Base-by-base conservation (phyloP, 2,888 invertebrate species). In the Erebia aethiops region DNA sequence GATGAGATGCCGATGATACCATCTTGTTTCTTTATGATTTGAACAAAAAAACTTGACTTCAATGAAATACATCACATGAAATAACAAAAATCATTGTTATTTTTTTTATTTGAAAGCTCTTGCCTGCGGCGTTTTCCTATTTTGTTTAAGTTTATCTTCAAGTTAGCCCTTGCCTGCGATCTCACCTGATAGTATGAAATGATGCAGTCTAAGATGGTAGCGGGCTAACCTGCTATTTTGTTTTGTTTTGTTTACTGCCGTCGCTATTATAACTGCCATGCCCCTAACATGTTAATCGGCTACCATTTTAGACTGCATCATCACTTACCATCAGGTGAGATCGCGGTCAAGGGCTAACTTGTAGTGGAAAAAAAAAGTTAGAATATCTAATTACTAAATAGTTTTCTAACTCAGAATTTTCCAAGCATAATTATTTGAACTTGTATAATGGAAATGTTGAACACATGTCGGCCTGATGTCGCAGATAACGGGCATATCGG, bases 401-500 rank as follows among this genome's bases (percentile, higher is more conserved):
- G 56, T 56, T 52, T 52, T 16, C 49, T 4, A 52, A 52, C 52
- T 52, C 16, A n/a, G 14, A 58, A 35, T 16, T 60, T 62, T n/a
- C 46, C 18, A 13, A 62, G 26, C 21, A 49, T 43, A n/a, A n/a
- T n/a, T n/a, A 16, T 60, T 16, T 16, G 61, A 46, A 46, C 61
- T 10, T 21, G 61, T 61, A 10, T 26, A 21, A 21, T 11, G 21
- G 18, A 18, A 43, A 61, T 61, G 70, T 75, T 71, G 64, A 76
- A 74, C 77, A 75, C 70, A 75, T 71, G 76, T 75, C 52, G 64
- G 70, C 51, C 5, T 62, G 61, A 60, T 69, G 72, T 71, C 71
- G 65, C 54, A 74, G 67, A 72, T 71, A 71, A 78, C 71, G 79
- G 80, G 77, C 76, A 72, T 74, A 68, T 76, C 41, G 41, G 35